Conservation (phyloP, 2,797 vertebrate genomes). For the Protonibea diacanthus region DNA sequence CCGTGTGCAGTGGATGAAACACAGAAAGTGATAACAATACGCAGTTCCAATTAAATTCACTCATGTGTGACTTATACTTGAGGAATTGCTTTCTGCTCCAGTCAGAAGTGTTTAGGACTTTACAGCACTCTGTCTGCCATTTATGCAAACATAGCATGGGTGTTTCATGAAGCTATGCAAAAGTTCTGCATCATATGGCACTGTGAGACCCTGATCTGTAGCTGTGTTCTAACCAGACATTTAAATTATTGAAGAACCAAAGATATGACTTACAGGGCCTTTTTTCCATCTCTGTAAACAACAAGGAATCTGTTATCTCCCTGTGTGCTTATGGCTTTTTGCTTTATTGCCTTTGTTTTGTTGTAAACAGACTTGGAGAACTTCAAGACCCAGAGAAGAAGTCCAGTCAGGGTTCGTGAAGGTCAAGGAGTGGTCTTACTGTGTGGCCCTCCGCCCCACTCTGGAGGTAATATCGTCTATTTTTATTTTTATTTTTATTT, state of each 20-base stretch:
- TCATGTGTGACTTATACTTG: slow-evolving; percentile 85
- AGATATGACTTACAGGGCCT: slow-evolving; percentile 29
- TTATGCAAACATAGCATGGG: slow-evolving; percentile 60
- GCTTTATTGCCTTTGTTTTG: slow-evolving; percentile 60
- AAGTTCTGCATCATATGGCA: slow-evolving; percentile 35
- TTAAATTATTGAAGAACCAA: slow-evolving; percentile 36
- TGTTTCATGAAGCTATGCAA: slow-evolving; percentile 40
- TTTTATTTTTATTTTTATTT: neutral
- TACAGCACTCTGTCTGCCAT: slow-evolving; percentile 57
- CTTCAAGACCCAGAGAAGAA: slow-evolving; percentile 94
- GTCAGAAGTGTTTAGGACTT: slow-evolving; percentile 72
- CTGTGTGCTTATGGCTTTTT: slow-evolving; percentile 46
- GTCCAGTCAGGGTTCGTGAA: slow-evolving; percentile 93
- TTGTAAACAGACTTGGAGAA: slow-evolving; percentile 91
- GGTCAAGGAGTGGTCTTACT: slow-evolving; percentile 97
- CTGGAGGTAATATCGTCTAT: slow-evolving; percentile 88
- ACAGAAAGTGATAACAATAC: slow-evolving; percentile 83
- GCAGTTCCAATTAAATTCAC: slow-evolving; percentile 84
- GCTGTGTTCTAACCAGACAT: slow-evolving; percentile 35
- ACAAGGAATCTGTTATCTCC: slow-evolving; percentile 5
- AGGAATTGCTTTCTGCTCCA: slow-evolving; percentile 81
- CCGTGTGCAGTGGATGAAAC: slow-evolving; percentile 79
- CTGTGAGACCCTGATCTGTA: slow-evolving; percentile 30
- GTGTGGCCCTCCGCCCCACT: slow-evolving; percentile 93
- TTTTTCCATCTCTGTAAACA: slow-evolving; percentile 39